These are phyloP conservation scores for Capitella teleta DNA, from an alignment of 1,140 invertebrate species.

Conservation along the genomic window DNA sequence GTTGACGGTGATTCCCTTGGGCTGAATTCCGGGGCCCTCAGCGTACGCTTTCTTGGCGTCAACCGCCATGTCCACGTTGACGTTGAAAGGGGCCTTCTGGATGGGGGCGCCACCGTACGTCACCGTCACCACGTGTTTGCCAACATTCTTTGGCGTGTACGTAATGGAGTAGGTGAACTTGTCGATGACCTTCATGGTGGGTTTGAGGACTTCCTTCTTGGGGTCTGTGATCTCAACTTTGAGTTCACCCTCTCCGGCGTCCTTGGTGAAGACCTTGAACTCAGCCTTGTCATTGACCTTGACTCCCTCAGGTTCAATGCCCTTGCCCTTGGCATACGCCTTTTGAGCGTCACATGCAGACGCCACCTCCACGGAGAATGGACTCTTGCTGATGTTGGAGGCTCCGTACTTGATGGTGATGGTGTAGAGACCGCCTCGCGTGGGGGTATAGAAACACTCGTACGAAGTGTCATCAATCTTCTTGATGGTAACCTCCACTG, in stretches of 20 bases:
- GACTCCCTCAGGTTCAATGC: constrained; percentile 68
- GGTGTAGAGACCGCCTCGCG: constrained; percentile 86
- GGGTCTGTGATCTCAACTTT: constrained; percentile 54
- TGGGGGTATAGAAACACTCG: constrained; percentile 47
- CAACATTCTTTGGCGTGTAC: constrained; percentile 64
- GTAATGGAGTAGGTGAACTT: constrained; percentile 28
- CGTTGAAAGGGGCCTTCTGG: constrained; percentile 43
- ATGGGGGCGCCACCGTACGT: constrained; percentile 57
- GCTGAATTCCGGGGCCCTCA: constrained; percentile 72
- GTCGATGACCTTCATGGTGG: constrained; percentile 22
- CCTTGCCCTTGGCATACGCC: constrained; percentile 56
- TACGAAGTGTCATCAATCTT: constrained; percentile 27
- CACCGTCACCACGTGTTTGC: constrained; percentile 88
- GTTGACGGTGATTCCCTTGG: constrained; percentile 79
- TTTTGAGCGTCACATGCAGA: constrained; percentile 47
- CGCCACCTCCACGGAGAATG: constrained; percentile 61
- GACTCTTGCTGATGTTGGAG: constrained; percentile 38
- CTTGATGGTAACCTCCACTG: constrained; percentile 21
- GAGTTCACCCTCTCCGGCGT: constrained; percentile 68
- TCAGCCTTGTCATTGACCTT: constrained; percentile 72
- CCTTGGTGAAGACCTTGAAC: constrained; percentile 72
- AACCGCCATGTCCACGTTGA: constrained; percentile 65
- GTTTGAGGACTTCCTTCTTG: constrained; percentile 28
- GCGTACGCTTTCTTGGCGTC: constrained; percentile 71
- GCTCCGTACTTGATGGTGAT: constrained; percentile 77